Evolutionary conservation across 2,113 vertebrate species (phyloP).

Genomic region (Pachypanchax playfairii): DNA sequence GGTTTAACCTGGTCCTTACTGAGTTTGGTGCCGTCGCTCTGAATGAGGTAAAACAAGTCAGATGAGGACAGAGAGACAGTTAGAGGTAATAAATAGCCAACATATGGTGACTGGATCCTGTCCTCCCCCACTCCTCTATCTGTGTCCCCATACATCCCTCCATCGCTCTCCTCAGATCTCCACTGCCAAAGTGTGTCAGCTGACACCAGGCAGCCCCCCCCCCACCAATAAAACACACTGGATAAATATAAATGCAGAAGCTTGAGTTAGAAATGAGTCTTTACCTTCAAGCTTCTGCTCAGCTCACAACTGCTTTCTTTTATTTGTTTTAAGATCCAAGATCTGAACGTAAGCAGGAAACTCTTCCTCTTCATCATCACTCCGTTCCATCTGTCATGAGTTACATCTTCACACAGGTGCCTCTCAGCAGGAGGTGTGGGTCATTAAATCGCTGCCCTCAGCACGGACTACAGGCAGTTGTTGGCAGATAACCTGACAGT

Average conservation of each 20-base stretch:
- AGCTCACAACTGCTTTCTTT: too few relatives aligned
- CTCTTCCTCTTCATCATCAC: too few relatives aligned
- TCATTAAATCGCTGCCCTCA: too few relatives aligned
- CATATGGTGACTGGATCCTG: constrained; percentile 71
- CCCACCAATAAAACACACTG: background rate
- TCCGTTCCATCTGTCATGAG: background rate
- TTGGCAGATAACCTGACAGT: too few relatives aligned
- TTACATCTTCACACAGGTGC: background rate
- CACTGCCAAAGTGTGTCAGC: too few relatives aligned
- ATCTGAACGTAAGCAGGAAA: too few relatives aligned
- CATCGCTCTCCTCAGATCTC: constrained; percentile 35
- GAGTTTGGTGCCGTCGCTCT: background rate
- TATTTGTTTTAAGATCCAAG: too few relatives aligned
- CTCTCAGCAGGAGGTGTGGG: background rate
- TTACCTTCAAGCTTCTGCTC: too few relatives aligned
- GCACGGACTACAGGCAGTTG: too few relatives aligned
- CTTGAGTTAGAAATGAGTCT: background rate
- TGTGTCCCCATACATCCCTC: constrained; percentile 38
- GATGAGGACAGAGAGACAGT: constrained; percentile 33
- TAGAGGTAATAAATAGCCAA: constrained; percentile 73
- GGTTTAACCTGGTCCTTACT: background rate
- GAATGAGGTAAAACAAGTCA: constrained; percentile 7
- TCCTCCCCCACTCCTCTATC: constrained; percentile 18
- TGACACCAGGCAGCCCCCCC: constrained; percentile 34
- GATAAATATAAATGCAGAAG: constrained; percentile 12